These are phyloP conservation scores for Phyllostomus discolor DNA, from an alignment of 2,113 vertebrate species.

Conservation along the genomic window DNA sequence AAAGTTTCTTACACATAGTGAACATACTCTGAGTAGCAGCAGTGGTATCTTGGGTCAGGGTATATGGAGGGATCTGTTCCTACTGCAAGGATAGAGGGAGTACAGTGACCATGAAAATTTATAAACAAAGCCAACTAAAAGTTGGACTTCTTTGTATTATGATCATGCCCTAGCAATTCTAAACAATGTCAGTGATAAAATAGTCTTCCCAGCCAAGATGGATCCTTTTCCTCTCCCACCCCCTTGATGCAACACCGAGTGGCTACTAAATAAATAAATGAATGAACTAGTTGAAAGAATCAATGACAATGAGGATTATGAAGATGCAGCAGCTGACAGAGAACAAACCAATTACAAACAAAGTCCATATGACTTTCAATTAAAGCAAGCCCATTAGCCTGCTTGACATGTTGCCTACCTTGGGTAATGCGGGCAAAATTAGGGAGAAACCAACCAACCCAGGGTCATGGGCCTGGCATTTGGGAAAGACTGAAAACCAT, in stretches of 20 bases:
- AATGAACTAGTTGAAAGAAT: not conserved
- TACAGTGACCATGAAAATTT: not conserved
- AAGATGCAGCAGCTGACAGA: not conserved
- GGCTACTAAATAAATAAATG: not conserved
- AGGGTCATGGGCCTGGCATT: not conserved
- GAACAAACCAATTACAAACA: not conserved
- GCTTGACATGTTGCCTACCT: not conserved
- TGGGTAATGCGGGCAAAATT: not conserved
- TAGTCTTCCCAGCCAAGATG: not conserved
- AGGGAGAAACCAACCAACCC: not conserved
- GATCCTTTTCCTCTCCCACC: not conserved
- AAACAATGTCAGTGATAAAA: conserved; percentile 10
- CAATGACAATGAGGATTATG: not conserved
- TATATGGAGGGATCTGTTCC: not conserved
- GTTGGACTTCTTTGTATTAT: not conserved
- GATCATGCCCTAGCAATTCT: not conserved
- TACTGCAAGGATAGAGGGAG: not conserved
- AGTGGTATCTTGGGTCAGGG: fast-evolving
- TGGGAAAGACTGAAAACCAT: not conserved
- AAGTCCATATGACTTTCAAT: conserved; percentile 1
- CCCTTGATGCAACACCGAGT: not conserved
- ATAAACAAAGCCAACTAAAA: not conserved
- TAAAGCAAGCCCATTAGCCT: not conserved
- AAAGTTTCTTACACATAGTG: not conserved
- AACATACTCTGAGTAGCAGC: not conserved